Evolutionary conservation across 2,888 invertebrate genomes (phyloP).

Genomic region (Ametastegia equiseti): DNA sequence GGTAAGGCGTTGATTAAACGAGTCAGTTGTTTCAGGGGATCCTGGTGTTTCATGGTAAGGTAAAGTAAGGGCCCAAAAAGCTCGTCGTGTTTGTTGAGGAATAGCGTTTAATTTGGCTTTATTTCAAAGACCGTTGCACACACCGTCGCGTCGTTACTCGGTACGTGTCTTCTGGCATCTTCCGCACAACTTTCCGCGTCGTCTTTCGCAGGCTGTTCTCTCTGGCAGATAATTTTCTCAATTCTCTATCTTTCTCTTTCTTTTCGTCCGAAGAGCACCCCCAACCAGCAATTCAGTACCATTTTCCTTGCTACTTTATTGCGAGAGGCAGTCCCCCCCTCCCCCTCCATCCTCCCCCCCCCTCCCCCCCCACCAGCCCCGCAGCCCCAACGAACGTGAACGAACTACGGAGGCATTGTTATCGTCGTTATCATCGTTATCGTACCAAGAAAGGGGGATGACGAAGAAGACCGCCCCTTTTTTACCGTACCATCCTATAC

Average conservation of each 20-base stretch:
- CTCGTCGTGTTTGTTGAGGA: slow-evolving; percentile 34
- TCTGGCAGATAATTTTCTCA: slow-evolving; percentile 27
- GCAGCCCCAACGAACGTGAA: slow-evolving; percentile 38
- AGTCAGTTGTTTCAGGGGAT: slow-evolving; percentile 44
- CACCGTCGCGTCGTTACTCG: slow-evolving; percentile 25
- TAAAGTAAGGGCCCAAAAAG: neutral
- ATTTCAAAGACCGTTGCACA: slow-evolving; percentile 36
- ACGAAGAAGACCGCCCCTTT: neutral
- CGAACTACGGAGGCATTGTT: slow-evolving; percentile 36
- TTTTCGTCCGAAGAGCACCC: neutral
- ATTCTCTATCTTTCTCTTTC: neutral
- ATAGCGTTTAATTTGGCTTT: slow-evolving; percentile 47
- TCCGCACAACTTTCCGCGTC: neutral
- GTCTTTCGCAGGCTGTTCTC: slow-evolving; percentile 36
- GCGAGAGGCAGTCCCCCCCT: neutral
- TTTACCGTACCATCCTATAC: neutral
- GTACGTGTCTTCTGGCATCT: slow-evolving; percentile 13
- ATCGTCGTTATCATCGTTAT: slow-evolving; percentile 43
- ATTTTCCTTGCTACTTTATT: slow-evolving; percentile 39
- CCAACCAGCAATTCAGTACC: slow-evolving; percentile 24
- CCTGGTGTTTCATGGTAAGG: neutral
- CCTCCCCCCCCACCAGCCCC: no score
- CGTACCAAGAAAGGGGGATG: slow-evolving; percentile 30
- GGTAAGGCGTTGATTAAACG: slow-evolving; percentile 44
- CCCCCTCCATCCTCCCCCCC: no score